phyloP scores from a whole-genome alignment of 2,113 vertebrate species.

The Phrynosoma blainvillii region DNA sequence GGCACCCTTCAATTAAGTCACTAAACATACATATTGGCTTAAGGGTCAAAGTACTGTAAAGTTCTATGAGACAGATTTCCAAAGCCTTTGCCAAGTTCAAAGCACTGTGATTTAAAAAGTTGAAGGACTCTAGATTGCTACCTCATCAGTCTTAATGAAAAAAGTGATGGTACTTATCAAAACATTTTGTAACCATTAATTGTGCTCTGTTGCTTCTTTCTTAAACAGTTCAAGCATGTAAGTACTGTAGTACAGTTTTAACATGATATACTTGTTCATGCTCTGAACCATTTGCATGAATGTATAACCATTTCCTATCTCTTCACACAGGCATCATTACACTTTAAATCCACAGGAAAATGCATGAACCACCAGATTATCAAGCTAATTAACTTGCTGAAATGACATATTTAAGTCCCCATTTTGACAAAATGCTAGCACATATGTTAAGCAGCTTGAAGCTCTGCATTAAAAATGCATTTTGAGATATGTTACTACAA shows the following conservation, averaged over 20 bases:
- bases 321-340: slow-evolving; percentile 39
- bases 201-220: neutral
- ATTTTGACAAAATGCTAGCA: neutral
- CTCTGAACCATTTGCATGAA: slow-evolving; percentile 1
- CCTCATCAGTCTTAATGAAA: neutral
- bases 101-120: neutral
- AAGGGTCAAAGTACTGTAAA: neutral
- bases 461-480: slow-evolving; percentile 17
- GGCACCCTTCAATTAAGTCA: neutral
- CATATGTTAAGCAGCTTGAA: slow-evolving; percentile 21
- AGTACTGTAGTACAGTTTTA: slow-evolving; percentile 31
- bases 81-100: neutral
- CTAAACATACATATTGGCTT: neutral
- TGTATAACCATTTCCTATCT: slow-evolving; percentile 34
- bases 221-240: slow-evolving; percentile 43
- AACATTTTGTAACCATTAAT: neutral
- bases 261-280: slow-evolving; percentile 29
- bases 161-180: neutral
- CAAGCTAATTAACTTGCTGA: slow-evolving; percentile 4
- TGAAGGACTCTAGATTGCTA: neutral
- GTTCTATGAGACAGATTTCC: neutral
- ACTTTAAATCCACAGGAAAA: slow-evolving; percentile 32
- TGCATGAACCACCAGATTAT: slow-evolving; percentile 6
- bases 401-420: neutral
- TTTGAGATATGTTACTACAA: neutral